Conservation (phyloP, 2,888 invertebrate species). For the Sceliomorpha sp. region DNA sequence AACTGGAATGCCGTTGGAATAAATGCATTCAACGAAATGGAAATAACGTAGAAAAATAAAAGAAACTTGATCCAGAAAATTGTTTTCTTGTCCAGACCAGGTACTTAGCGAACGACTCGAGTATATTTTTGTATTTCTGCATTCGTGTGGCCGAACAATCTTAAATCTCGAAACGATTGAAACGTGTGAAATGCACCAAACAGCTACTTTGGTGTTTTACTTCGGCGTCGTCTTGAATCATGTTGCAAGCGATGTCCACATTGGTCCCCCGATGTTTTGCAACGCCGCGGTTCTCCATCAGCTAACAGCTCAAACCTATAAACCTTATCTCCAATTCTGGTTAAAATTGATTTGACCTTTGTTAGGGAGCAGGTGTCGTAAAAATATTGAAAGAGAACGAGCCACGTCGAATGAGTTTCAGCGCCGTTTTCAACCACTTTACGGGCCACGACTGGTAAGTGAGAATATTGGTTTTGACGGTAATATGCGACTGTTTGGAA, state of each 20-base stretch:
- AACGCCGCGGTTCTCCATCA: neutral
- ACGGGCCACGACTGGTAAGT: constrained; percentile 8
- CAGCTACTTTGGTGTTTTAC: constrained; percentile 63
- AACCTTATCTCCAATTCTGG: constrained; percentile 73
- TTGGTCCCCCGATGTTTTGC: constrained; percentile 5
- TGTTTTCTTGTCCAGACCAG: too few relatives aligned
- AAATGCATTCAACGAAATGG: too few relatives aligned
- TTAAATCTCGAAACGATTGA: constrained; percentile 76
- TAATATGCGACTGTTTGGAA: constrained; percentile 12
- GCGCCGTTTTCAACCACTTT: constrained; percentile 29
- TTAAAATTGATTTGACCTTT: constrained; percentile 76
- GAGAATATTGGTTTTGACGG: constrained; percentile 13
- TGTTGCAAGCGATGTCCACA: constrained; percentile 24
- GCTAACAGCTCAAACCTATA: constrained; percentile 61
- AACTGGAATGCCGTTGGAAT: too few relatives aligned
- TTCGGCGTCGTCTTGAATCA: too few relatives aligned
- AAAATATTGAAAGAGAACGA: constrained; percentile 60
- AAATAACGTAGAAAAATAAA: too few relatives aligned
- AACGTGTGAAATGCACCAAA: constrained; percentile 76
- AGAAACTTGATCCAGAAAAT: too few relatives aligned
- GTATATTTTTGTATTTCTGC: constrained; percentile 34
- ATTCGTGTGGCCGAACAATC: constrained; percentile 59
- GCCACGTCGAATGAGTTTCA: constrained; percentile 56
- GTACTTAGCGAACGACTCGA: too few relatives aligned
- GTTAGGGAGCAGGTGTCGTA: constrained; percentile 59